Evolutionary conservation across 2,888 invertebrate species (phyloP), one percentile per base, ranked within the genome.

Genomic region (Apomyelois bistriatella): DNA sequence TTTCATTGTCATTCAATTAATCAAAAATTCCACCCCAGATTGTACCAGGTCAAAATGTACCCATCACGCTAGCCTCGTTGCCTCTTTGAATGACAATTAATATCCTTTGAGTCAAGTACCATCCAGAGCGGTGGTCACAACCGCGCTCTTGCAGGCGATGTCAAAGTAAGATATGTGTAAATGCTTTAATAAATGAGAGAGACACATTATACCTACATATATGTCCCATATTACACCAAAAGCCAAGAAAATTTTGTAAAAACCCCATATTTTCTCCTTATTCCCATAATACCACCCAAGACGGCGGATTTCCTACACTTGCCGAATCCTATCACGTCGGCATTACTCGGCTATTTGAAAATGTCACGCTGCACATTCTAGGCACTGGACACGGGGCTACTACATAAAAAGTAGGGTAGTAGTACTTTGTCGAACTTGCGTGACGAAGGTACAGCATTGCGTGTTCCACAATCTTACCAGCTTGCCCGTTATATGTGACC

Each of bases 331-430:
- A 59, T 68, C 70, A 73, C 72, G 70, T 70, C 53, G 48, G 42
- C 50, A 52, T 58, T 58, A 56, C 53, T 53, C 56, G 55, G 64
- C 62, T 67, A 62, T 73, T 74, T 63, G 62, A 61, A 72, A 68
- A 74, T 72, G 72, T 69, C 70, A 70, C 48, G 59, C 52, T 65
- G 68, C 58, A 65, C 55, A 61, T 60, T 67, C 58, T 59, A 59
- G 51, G 48, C 53, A 37, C 37, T 47, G 46, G 41, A 36, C 38
- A 30, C 49, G 38, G 47, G 35, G 35, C n/a, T 17, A 47, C 50
- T 50, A 49, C 40, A 48, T 42, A 53, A 48, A 48, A 41, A 43
- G 54, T 36, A 28, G 37, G 42, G 43, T 52, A 51, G 41, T 52
- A 42, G 30, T 38, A 32, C 40, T 13, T 47, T 38, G 22, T 49